These are phyloP conservation scores for Oxycera nigricornis DNA, from an alignment of 2,888 invertebrate species.

Conservation along the genomic window DNA sequence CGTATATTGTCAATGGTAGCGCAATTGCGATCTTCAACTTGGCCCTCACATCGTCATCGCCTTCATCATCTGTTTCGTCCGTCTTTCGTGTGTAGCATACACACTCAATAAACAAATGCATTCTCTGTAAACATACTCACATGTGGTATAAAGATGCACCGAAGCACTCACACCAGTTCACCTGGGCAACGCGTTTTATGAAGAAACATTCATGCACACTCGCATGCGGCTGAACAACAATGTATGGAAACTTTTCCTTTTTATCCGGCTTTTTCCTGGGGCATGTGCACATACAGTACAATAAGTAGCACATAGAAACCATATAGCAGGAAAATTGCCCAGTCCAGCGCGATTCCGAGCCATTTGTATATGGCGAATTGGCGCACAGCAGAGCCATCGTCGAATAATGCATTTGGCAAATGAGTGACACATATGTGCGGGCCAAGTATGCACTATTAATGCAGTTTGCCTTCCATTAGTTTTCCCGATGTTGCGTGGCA, in stretches of 20 bases:
- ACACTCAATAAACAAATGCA: conserved; percentile 5
- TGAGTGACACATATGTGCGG: neutral
- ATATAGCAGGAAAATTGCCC: neutral
- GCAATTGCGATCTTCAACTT: conserved; percentile 38
- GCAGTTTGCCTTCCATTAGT: neutral
- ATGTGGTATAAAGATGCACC: conserved; percentile 10
- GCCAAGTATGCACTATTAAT: neutral
- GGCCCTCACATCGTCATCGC: conserved; percentile 24
- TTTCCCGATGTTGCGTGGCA: neutral
- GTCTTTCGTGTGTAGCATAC: conserved; percentile 7
- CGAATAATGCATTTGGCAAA: neutral
- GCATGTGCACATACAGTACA: neutral
- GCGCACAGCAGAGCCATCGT: neutral
- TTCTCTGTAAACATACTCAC: neutral
- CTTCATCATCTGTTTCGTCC: conserved; percentile 13
- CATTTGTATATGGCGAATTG: neutral
- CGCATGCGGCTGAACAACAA: neutral
- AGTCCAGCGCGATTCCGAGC: neutral
- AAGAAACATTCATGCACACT: conserved; percentile 1
- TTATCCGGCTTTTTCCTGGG: conserved; percentile 18
- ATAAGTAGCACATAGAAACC: neutral
- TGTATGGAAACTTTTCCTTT: conserved; percentile 36
- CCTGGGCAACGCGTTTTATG: neutral
- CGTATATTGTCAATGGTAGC: neutral
- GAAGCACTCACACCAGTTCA: neutral